Base-by-base conservation (phyloP, 2,888 invertebrate genomes). In the Brachylomia viminalis region DNA sequence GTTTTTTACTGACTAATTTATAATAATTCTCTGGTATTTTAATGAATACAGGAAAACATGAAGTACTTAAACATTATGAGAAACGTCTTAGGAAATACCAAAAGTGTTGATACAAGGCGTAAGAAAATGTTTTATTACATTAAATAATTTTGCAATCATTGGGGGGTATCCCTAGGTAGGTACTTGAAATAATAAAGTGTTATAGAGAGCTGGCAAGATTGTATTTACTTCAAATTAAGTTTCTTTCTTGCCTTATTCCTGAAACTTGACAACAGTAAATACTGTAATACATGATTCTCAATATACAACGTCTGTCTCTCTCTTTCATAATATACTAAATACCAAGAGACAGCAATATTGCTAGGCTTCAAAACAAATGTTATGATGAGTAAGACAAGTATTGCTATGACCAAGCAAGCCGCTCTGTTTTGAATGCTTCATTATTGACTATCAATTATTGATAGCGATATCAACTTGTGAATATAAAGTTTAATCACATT, bases 401-500 rank as follows among this genome's bases (percentile, higher is more conserved):
- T 47, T 20, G 30, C 38, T 65, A 59, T 77, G 45, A 65, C 11
- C 23, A 45, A 66, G 47, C 61, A 61, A 66, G 38, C 47, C 38
- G 33, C 1, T 33, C 23, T 61, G 33, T 73, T 58, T 58, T 15
- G 11, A 73, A 65, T 74, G 54, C 47, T 80, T 52, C 15, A 69
- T n/a, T 59, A 61, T 56, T 69, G 59, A 45, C 49, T 77, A 82
- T 77, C 70, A 70, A n/a, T 27, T 68, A 54, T 68, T 79, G 62
- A 71, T 84, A 73, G 15, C 3, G 0, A 27, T 77, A 77, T 68
- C 56, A 73, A 58, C 7, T 64, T 5, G 47, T 52, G 49, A 64
- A 49, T 42, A 52, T 54, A 33, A 65, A 54, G 23, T 58, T 52
- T 81, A 74, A 84, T 84, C 30, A 79, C 56, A 71, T 71, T 71